Evolutionary conservation across 2,797 vertebrate species (phyloP).

Genomic region (Philypnodon macrostomus): DNA sequence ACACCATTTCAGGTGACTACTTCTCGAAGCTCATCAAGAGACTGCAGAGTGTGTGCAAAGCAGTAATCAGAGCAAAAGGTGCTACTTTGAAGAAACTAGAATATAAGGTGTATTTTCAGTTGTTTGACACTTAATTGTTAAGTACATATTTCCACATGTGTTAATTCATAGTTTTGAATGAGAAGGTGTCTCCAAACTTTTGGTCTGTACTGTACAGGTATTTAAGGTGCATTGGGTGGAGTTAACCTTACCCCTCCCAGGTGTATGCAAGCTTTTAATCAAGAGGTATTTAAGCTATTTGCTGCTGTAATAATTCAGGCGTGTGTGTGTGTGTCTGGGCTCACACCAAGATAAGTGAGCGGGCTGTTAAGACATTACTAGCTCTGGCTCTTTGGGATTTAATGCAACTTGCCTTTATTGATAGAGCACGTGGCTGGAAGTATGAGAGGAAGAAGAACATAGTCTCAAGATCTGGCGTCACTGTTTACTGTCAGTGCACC

Average conservation of each 20-base stretch:
- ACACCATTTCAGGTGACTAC: no score
- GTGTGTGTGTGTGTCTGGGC: no score
- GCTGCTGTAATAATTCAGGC: conserved; percentile 11
- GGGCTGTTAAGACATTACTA: conserved; percentile 25
- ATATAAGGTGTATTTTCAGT: no score
- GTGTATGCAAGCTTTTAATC: conserved; percentile 36
- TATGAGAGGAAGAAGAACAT: background rate
- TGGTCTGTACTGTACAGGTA: no score
- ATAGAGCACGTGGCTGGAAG: conserved; percentile 16
- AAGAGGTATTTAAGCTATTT: conserved; percentile 5
- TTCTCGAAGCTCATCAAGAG: no score
- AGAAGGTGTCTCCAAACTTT: no score
- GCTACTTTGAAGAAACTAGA: no score
- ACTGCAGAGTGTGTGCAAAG: no score
- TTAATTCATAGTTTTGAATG: no score
- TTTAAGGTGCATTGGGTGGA: background rate
- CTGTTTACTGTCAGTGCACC: conserved; percentile 25
- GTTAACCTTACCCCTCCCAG: conserved; percentile 10
- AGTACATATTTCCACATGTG: no score
- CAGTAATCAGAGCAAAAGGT: no score
- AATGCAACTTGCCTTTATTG: conserved; percentile 30
- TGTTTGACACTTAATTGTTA: no score
- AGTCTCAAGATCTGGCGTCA: conserved; percentile 12
- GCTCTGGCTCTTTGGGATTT: conserved; percentile 17
- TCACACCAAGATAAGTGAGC: conserved; percentile 4